Evolutionary conservation across 2,113 vertebrate species (phyloP).

Genomic region (Scytalopus superciliaris): DNA sequence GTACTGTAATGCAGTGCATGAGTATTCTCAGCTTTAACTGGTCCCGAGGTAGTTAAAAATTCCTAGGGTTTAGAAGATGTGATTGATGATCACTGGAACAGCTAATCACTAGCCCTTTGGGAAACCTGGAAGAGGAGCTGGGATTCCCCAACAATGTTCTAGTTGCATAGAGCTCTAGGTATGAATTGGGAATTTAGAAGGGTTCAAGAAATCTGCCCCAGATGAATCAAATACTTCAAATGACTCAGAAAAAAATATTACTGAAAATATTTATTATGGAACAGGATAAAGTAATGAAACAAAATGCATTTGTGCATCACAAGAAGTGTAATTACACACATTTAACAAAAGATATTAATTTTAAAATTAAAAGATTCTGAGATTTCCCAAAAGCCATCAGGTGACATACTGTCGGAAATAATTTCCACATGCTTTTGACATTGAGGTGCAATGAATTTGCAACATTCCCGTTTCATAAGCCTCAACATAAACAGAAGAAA

Average conservation of each 20-base stretch:
- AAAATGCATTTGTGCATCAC: neutral
- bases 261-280: neutral
- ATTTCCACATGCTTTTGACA: neutral
- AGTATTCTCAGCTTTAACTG: neutral
- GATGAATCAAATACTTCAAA: neutral
- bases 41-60: neutral
- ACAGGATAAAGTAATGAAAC: neutral
- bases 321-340: neutral
- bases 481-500: neutral
- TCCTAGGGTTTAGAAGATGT: neutral
- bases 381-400: neutral
- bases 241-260: neutral
- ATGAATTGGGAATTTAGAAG: neutral
- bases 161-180: neutral
- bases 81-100: neutral
- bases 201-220: neutral
- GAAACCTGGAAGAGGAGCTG: neutral
- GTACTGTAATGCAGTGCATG: rapidly evolving
- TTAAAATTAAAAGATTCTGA: neutral
- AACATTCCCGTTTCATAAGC: neutral
- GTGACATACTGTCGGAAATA: neutral
- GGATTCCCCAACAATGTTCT: neutral
- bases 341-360: neutral
- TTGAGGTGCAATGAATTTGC: neutral
- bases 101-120: neutral